Evolutionary conservation across 1,140 invertebrate species (phyloP).

Genomic region (Polyergus mexicanus): DNA sequence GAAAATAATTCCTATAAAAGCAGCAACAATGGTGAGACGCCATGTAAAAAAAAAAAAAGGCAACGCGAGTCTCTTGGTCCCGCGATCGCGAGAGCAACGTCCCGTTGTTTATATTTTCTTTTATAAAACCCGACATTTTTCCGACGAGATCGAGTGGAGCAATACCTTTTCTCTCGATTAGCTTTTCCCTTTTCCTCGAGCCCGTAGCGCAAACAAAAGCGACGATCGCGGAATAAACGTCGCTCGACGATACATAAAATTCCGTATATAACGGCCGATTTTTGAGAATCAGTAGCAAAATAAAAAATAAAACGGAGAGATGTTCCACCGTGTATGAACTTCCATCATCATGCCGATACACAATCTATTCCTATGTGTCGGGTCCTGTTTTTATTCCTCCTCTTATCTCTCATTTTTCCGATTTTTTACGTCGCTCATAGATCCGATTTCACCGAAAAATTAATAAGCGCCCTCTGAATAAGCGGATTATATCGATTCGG

Average conservation of each 20-base stretch:
- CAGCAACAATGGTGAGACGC: constrained; percentile 20
- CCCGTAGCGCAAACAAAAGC: constrained; percentile 41
- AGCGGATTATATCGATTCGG: constrained; percentile 66
- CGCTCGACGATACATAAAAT: constrained; percentile 41
- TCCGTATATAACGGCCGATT: constrained; percentile 29
- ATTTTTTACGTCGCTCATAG: constrained; percentile 2
- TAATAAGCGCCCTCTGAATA: constrained; percentile 64
- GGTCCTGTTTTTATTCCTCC: constrained; percentile 4
- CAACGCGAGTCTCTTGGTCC: neutral
- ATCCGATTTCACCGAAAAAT: constrained; percentile 67
- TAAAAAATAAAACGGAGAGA: neutral
- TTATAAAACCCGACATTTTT: constrained; percentile 54
- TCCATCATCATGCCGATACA: neutral
- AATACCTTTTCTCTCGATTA: constrained; percentile 64
- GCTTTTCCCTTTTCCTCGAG: constrained; percentile 44
- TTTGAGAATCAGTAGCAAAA: constrained; percentile 3
- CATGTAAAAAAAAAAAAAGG: constrained; percentile 16
- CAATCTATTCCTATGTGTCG: constrained; percentile 3
- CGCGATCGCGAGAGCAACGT: constrained; percentile 52
- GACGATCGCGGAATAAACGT: constrained; percentile 48
- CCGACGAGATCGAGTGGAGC: constrained; percentile 60
- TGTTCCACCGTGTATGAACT: neutral
- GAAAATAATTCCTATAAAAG: constrained; percentile 29
- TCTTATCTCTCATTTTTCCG: neutral
- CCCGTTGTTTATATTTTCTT: constrained; percentile 53